phyloP scores from a whole-genome alignment of 2,888 invertebrate genomes.

The Nephrotoma flavescens region DNA sequence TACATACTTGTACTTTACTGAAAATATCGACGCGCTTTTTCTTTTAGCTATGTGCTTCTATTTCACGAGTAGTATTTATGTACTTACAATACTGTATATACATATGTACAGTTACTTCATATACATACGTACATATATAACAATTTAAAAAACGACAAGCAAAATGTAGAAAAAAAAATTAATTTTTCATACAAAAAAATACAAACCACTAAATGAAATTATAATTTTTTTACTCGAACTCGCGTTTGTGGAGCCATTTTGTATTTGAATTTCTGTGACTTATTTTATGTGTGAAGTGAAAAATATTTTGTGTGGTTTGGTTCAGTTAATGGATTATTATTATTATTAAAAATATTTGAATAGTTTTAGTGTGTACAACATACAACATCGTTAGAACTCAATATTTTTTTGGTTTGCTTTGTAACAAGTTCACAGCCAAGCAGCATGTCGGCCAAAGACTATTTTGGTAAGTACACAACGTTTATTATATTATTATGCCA shows the following conservation, averaged over 20 bases:
- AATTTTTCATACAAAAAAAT: background rate
- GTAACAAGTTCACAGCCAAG: background rate
- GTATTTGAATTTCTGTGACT: background rate
- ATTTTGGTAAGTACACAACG: conserved; percentile 5
- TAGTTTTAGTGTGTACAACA: too few species aligned
- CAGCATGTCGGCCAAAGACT: conserved; percentile 9
- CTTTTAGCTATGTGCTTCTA: background rate
- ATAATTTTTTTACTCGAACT: background rate
- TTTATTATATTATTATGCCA: background rate
- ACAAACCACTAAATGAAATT: background rate
- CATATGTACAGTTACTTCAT: background rate
- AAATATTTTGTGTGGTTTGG: background rate
- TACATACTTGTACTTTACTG: background rate
- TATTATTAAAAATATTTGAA: background rate
- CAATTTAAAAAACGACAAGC: background rate
- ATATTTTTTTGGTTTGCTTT: too few species aligned
- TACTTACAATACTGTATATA: background rate
- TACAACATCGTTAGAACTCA: too few species aligned
- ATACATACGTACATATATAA: background rate
- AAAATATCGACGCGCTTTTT: background rate
- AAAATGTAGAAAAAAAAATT: background rate
- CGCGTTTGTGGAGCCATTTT: background rate
- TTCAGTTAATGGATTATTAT: background rate
- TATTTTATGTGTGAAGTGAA: background rate
- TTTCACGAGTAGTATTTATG: background rate